These are phyloP conservation scores for Siphonodentalium dalli DNA, from an alignment of 2,888 invertebrate genomes.

Conservation along the genomic window DNA sequence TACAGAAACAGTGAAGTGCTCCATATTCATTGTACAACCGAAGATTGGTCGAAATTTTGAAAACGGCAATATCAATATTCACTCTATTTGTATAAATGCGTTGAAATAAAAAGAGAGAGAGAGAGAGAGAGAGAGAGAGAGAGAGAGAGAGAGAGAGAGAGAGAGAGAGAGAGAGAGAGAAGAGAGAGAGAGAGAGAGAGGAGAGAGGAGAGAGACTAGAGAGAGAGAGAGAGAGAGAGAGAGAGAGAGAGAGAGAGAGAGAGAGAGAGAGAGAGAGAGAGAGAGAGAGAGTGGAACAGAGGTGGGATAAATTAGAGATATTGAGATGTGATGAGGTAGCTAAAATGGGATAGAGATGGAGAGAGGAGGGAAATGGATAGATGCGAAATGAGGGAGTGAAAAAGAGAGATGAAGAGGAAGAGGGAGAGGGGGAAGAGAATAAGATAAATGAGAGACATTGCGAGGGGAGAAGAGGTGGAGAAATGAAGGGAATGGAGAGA, in stretches of 20 bases:
- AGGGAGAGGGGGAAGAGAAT: background rate
- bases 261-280: constrained; percentile 5
- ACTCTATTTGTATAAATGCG: too few relatives aligned
- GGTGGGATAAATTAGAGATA: background rate
- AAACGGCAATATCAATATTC: too few relatives aligned
- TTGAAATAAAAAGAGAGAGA: background rate
- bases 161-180: background rate
- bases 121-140: background rate
- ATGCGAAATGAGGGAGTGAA: background rate
- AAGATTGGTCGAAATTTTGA: too few relatives aligned
- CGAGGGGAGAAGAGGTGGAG: background rate
- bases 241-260: constrained; percentile 5
- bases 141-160: background rate
- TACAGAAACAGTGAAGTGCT: too few relatives aligned
- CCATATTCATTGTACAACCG: too few relatives aligned
- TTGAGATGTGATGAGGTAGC: background rate
- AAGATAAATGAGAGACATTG: background rate
- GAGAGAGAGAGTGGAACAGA: background rate
- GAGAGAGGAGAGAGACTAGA: background rate
- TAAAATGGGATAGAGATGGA: background rate
- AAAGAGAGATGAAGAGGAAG: background rate
- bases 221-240: constrained; percentile 5
- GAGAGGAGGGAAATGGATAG: background rate
- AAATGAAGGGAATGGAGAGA: background rate
- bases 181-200: background rate